A percentile compares a stretch with the other conserved stretches of the same genome.
phyloP scores from a whole-genome alignment of 1,140 invertebrate species.

The Charaxes varanes region DNA sequence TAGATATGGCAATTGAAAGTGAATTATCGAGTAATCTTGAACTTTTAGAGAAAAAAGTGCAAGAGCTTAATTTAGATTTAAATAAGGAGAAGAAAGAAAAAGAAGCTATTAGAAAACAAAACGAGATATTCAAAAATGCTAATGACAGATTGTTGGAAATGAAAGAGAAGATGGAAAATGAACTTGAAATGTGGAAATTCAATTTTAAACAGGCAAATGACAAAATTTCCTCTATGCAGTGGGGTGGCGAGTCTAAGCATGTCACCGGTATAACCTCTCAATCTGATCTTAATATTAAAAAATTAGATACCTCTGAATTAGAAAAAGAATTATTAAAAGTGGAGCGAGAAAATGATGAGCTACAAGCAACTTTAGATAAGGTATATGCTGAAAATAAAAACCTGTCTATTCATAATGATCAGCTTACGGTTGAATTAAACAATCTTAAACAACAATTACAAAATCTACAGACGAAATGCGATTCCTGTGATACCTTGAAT shows the following conservation, averaged over 20 bases:
- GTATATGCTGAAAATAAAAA: constrained; percentile 46
- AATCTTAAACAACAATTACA: constrained; percentile 14
- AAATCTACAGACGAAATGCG: constrained; percentile 9
- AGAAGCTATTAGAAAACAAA: constrained; percentile 78
- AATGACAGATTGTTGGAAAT: constrained; percentile 85
- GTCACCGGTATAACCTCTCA: constrained; percentile 13
- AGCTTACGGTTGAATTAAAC: constrained; percentile 34
- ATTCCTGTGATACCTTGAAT: constrained; percentile 25
- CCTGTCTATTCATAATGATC: constrained; percentile 26
- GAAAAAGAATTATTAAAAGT: constrained; percentile 77
- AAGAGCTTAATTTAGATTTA: constrained; percentile 74
- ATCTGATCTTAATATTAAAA: constrained; percentile 7
- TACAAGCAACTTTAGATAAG: constrained; percentile 78
- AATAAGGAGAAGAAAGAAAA: constrained; percentile 79
- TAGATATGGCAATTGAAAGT: constrained; percentile 84
- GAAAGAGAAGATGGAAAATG: constrained; percentile 86
- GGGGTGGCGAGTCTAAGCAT: constrained; percentile 61
- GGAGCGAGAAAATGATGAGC: constrained; percentile 81
- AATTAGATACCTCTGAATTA: constrained; percentile 45
- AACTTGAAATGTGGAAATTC: constrained; percentile 80
- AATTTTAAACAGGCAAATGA: constrained; percentile 79
- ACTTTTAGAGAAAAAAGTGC: constrained; percentile 78
- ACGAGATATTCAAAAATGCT: constrained; percentile 84
- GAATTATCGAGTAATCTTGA: constrained; percentile 81
- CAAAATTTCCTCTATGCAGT: constrained; percentile 78